Evolutionary conservation across 2,888 invertebrate species (phyloP).

Genomic region (Cerastis leucographa): DNA sequence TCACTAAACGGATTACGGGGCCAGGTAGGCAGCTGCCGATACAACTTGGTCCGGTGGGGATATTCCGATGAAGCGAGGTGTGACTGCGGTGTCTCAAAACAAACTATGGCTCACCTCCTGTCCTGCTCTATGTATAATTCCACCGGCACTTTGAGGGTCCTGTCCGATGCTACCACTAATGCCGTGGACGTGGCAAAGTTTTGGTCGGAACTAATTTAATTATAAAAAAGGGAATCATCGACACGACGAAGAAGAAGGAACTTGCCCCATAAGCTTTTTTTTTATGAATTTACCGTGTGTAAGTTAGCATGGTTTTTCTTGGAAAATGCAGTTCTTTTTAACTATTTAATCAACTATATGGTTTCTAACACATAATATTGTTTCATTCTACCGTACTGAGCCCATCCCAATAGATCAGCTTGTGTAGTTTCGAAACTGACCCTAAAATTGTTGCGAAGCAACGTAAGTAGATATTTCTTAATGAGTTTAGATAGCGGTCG

Average conservation of each 20-base stretch:
- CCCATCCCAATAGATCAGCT: not conserved
- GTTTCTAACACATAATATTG: not conserved
- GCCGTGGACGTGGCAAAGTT: too few species aligned
- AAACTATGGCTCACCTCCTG: too few species aligned
- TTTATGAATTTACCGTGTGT: not conserved
- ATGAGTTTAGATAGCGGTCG: constrained; percentile 17
- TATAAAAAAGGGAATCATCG: too few species aligned
- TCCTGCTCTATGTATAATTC: too few species aligned
- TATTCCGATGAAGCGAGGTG: too few species aligned
- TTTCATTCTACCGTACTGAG: not conserved
- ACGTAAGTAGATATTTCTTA: not conserved
- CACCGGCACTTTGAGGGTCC: too few species aligned
- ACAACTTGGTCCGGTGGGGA: not conserved
- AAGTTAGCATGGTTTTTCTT: not conserved
- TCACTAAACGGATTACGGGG: not conserved
- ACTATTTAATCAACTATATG: not conserved
- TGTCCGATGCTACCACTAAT: too few species aligned
- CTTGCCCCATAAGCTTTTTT: not conserved
- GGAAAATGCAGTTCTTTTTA: too few species aligned
- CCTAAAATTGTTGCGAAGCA: constrained; percentile 16
- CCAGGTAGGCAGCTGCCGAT: too few species aligned
- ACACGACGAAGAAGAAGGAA: too few species aligned
- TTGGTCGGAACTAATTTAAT: too few species aligned
- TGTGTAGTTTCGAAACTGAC: not conserved
- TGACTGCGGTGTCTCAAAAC: not conserved